These are phyloP conservation scores for Syrphus vitripennis DNA, from an alignment of 2,888 invertebrate genomes.

Conservation along the genomic window DNA sequence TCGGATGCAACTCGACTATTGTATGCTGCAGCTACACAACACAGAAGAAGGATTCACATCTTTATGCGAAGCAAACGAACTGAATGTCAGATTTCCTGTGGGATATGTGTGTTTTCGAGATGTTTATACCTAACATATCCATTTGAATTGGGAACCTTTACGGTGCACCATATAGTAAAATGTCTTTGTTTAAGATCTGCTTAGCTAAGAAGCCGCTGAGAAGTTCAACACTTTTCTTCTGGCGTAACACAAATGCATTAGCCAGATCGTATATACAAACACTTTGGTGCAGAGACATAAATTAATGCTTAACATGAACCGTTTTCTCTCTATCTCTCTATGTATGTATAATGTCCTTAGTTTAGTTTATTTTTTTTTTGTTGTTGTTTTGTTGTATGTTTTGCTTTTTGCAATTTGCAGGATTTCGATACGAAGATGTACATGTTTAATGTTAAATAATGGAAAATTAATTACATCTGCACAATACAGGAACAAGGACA, in stretches of 20 bases:
- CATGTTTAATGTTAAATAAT: conserved; percentile 37
- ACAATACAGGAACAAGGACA: conserved; percentile 40
- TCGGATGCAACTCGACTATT: conserved; percentile 12
- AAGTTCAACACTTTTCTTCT: conserved; percentile 24
- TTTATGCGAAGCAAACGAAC: conserved; percentile 22
- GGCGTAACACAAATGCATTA: conserved; percentile 33
- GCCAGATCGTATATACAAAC: conserved; percentile 27
- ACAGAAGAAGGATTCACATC: conserved; percentile 25
- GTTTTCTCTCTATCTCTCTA: neutral
- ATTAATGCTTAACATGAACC: conserved; percentile 43
- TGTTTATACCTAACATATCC: conserved; percentile 27
- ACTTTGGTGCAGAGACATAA: conserved; percentile 48
- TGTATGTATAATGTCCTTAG: neutral
- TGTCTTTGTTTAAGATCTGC: conserved; percentile 40
- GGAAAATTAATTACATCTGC: conserved; percentile 62
- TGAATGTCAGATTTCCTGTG: conserved; percentile 37
- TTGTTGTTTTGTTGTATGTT: neutral
- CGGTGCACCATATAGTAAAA: conserved; percentile 24
- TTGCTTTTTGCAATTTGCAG: conserved; percentile 24
- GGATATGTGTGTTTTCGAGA: conserved; percentile 14
- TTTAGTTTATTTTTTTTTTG: neutral
- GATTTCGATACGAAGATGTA: conserved; percentile 31
- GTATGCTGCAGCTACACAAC: neutral
- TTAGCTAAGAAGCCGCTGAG: conserved; percentile 40
- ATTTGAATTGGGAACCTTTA: conserved; percentile 17